A percentile compares a stretch with the other conserved stretches of the same genome.
Evolutionary conservation across 2,888 invertebrate species (phyloP).

Genomic region (Drosophila lutescens): DNA sequence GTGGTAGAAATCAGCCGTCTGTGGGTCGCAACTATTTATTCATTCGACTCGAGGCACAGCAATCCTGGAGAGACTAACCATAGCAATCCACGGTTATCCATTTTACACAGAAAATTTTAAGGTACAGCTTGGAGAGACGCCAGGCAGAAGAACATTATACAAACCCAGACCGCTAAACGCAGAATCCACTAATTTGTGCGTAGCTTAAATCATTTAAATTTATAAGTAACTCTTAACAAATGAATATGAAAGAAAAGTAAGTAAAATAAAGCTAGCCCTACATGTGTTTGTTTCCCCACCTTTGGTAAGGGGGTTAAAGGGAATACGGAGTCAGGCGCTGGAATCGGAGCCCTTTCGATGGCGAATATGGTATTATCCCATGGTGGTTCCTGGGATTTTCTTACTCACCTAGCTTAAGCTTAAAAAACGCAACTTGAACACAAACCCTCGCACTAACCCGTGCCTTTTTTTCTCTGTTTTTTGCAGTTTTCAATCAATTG

Average conservation of each 20-base stretch:
- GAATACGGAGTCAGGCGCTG: constrained; percentile 44
- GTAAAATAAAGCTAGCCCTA: constrained; percentile 78
- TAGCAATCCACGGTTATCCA: constrained; percentile 28
- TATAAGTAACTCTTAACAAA: constrained; percentile 73
- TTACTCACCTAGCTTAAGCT: constrained; percentile 27
- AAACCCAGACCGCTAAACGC: constrained; percentile 34
- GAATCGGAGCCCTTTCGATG: not conserved
- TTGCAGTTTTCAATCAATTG: constrained; percentile 81
- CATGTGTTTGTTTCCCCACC: constrained; percentile 81
- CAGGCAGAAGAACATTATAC: constrained; percentile 3
- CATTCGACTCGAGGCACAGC: constrained; percentile 22
- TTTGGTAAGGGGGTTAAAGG: constrained; percentile 79
- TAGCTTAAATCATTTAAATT: constrained; percentile 73
- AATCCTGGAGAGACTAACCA: constrained; percentile 18
- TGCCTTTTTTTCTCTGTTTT: constrained; percentile 79
- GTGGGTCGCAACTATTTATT: constrained; percentile 30
- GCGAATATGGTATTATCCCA: constrained; percentile 44
- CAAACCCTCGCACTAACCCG: constrained; percentile 68
- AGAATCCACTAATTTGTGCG: constrained; percentile 61
- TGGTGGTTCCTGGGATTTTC: constrained; percentile 67
- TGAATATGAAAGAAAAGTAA: constrained; percentile 71
- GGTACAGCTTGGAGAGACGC: constrained; percentile 15
- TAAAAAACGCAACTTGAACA: constrained; percentile 40
- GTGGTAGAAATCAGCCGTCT: constrained; percentile 18
- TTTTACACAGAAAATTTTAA: constrained; percentile 35